Percentiles rank a stretch among this genome's conserved stretches.
These are phyloP conservation scores for Trematocara zebra DNA, from an alignment of 2,113 vertebrate species.

Conservation along the genomic window DNA sequence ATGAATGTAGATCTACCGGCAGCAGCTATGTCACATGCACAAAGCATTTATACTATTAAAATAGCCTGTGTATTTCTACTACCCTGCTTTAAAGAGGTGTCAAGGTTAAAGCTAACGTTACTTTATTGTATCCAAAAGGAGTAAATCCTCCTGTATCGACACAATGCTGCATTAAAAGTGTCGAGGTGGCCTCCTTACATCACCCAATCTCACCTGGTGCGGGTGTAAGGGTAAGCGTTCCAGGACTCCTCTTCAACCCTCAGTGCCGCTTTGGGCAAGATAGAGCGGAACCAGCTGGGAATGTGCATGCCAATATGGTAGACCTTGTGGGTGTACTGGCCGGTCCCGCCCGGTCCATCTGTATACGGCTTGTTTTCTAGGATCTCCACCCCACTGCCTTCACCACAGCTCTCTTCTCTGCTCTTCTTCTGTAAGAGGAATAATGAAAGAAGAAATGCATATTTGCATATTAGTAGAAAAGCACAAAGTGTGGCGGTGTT, in stretches of 20 bases:
- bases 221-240: constrained; percentile 95
- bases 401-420: constrained; percentile 88
- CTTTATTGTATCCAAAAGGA: neutral
- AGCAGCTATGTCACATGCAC: neutral
- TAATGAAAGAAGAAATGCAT: neutral
- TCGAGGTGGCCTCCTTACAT: neutral
- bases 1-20: neutral
- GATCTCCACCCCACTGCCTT: constrained; percentile 95
- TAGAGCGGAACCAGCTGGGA: constrained; percentile 95
- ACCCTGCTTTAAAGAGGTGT: neutral
- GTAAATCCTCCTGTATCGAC: neutral
- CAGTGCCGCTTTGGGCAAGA: constrained; percentile 91
- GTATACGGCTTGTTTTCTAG: constrained; percentile 91
- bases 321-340: constrained; percentile 95
- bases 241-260: constrained; percentile 94
- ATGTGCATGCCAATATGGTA: constrained; percentile 98
- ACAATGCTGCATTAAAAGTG: neutral
- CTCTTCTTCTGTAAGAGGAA: constrained; percentile 85
- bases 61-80: neutral
- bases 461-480: neutral
- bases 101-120: neutral
- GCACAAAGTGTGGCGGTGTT: neutral
- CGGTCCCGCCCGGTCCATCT: constrained; percentile 86
- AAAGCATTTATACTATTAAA: neutral
- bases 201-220: constrained; percentile 79